Evolutionary conservation across 2,797 vertebrate genomes (phyloP).

Genomic region (Perodicticus potto): DNA sequence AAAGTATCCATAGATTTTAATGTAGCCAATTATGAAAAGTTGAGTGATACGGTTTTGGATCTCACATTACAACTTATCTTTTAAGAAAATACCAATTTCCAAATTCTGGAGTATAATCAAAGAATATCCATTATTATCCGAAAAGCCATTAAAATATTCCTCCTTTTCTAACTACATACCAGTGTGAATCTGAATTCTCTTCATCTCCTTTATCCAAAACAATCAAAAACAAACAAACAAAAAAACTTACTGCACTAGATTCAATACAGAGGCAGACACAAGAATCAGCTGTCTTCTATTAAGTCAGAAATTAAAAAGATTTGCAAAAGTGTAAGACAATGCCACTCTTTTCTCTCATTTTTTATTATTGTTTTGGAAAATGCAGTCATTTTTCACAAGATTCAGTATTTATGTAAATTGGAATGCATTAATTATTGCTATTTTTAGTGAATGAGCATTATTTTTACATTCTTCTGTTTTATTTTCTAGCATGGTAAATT

Average conservation of each 20-base stretch:
- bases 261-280: background rate
- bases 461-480: background rate
- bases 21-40: background rate
- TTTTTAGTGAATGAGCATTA: background rate
- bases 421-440: background rate
- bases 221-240: background rate
- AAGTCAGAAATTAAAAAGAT: background rate
- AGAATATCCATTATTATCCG: background rate
- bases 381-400: constrained; percentile 16
- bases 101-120: background rate
- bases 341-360: background rate
- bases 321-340: background rate
- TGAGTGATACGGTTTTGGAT: background rate
- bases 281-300: background rate
- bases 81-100: constrained; percentile 27
- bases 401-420: background rate
- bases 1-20: background rate
- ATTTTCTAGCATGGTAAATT: background rate
- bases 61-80: background rate
- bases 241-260: background rate
- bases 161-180: background rate
- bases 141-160: constrained; percentile 32
- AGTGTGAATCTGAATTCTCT: background rate
- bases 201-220: background rate
- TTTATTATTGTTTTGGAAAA: background rate